Conservation (phyloP, 2,888 invertebrate species). For the Cartodere bifasciata region DNA sequence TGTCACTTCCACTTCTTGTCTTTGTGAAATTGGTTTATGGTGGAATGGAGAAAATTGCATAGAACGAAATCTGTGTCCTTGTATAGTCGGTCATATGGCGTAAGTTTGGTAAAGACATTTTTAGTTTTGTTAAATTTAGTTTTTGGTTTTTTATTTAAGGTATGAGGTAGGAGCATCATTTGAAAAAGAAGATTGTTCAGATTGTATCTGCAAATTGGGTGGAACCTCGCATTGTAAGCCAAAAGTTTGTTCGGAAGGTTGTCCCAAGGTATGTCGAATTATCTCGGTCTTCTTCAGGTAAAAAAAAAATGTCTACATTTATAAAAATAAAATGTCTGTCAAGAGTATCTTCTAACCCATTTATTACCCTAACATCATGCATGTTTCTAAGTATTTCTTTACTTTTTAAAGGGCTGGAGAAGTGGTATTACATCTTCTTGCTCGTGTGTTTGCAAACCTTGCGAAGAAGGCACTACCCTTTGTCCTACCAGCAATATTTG, state of each 20-base stretch:
- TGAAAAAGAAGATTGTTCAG: constrained; percentile 59
- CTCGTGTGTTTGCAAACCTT: constrained; percentile 60
- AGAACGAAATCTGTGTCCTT: constrained; percentile 60
- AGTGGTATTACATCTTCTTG: constrained; percentile 50
- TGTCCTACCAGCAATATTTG: constrained; percentile 68
- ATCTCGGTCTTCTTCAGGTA: too few species aligned
- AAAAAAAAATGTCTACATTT: too few species aligned
- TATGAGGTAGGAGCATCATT: constrained; percentile 60
- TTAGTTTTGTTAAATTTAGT: too few species aligned
- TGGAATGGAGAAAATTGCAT: constrained; percentile 70
- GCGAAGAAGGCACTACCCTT: constrained; percentile 48
- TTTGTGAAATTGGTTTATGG: constrained; percentile 41
- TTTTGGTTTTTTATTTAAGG: constrained; percentile 30
- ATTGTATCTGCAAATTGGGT: constrained; percentile 66
- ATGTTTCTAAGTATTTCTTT: too few species aligned
- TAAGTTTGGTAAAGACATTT: constrained; percentile 34
- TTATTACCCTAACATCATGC: too few species aligned
- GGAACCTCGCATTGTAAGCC: constrained; percentile 58
- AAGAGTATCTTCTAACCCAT: constrained; percentile 1
- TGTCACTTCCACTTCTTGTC: constrained; percentile 35
- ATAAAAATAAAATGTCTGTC: too few species aligned
- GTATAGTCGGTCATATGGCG: constrained; percentile 54
- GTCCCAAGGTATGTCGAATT: constrained; percentile 39
- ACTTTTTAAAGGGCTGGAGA: constrained; percentile 37
- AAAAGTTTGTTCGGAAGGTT: constrained; percentile 54